Evolutionary conservation across 2,113 vertebrate genomes (phyloP).

Genomic region (Trinectes maculatus): DNA sequence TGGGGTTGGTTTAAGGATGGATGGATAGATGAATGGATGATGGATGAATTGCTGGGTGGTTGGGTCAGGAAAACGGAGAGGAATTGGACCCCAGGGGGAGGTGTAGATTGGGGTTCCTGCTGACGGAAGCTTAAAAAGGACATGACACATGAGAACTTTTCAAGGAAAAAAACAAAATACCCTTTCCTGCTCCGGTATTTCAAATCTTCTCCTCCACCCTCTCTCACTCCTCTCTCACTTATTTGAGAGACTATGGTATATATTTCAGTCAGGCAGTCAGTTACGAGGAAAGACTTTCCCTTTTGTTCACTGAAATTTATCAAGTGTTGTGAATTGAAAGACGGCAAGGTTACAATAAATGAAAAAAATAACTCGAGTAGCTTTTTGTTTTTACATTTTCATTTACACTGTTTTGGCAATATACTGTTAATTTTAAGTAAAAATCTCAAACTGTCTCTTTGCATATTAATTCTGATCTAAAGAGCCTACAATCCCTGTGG

Average conservation of each 20-base stretch:
- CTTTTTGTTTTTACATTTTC: constrained; percentile 21
- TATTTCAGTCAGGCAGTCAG: constrained; percentile 25
- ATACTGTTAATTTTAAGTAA: constrained; percentile 32
- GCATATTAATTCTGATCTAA: constrained; percentile 46
- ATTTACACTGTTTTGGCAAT: constrained; percentile 17
- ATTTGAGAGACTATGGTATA: constrained; percentile 2
- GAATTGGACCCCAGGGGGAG: constrained; percentile 62
- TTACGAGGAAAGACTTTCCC: constrained; percentile 3
- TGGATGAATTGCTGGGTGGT: constrained; percentile 61
- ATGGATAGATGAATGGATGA: constrained; percentile 61
- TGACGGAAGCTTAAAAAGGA: constrained; percentile 79
- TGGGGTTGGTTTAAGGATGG: constrained; percentile 1
- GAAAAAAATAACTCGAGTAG: not conserved
- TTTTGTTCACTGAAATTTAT: not conserved
- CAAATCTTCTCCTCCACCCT: constrained; percentile 22
- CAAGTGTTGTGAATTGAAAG: not conserved
- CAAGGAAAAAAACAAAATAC: constrained; percentile 24
- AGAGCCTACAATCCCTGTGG: constrained; percentile 23
- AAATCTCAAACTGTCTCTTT: constrained; percentile 40
- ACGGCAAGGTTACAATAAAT: not conserved
- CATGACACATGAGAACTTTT: constrained; percentile 57
- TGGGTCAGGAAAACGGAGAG: constrained; percentile 50
- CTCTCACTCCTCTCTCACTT: constrained; percentile 8
- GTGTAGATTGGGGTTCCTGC: constrained; percentile 66
- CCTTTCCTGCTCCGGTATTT: constrained; percentile 19